Percentiles rank a stretch among this genome's conserved stretches.
Evolutionary conservation across 2,888 invertebrate species (phyloP).

Genomic region (Amaurobius ferox): DNA sequence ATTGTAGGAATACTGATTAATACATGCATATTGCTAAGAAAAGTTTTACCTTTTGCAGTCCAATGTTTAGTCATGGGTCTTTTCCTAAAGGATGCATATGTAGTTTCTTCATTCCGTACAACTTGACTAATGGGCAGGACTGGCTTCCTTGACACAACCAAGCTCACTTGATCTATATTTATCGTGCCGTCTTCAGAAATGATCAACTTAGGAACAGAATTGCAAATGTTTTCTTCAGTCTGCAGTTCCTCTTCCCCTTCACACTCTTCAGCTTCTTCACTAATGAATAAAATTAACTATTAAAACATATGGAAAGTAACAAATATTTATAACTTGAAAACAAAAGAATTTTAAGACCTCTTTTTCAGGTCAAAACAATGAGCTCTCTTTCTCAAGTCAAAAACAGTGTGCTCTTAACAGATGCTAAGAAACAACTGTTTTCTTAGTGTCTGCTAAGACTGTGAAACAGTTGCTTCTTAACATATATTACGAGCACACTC

Average conservation of each 20-base stretch:
- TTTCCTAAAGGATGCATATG: constrained; percentile 70
- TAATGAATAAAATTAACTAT: neutral
- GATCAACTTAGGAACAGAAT: constrained; percentile 84
- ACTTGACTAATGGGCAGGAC: constrained; percentile 36
- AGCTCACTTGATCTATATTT: constrained; percentile 89
- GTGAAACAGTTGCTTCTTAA: too few relatives aligned
- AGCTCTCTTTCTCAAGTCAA: too few relatives aligned
- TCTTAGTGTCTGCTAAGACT: too few relatives aligned
- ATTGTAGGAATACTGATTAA: too few relatives aligned
- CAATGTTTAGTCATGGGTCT: constrained; percentile 23
- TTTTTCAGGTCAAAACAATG: too few relatives aligned
- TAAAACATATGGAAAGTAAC: too few relatives aligned
- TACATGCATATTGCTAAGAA: neutral
- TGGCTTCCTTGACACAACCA: constrained; percentile 79
- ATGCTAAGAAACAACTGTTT: too few relatives aligned
- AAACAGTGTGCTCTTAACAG: too few relatives aligned
- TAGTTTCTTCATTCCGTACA: constrained; percentile 48
- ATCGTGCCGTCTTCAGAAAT: constrained; percentile 90
- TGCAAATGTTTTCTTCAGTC: neutral
- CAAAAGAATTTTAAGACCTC: too few relatives aligned
- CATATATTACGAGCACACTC: too few relatives aligned
- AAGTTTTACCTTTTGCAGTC: constrained; percentile 33
- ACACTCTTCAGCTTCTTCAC: constrained; percentile 34
- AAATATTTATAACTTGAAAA: too few relatives aligned
- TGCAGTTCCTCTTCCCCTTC: constrained; percentile 18